These are phyloP conservation scores for Anser cygnoides DNA, from an alignment of 2,113 vertebrate species.

Conservation along the genomic window DNA sequence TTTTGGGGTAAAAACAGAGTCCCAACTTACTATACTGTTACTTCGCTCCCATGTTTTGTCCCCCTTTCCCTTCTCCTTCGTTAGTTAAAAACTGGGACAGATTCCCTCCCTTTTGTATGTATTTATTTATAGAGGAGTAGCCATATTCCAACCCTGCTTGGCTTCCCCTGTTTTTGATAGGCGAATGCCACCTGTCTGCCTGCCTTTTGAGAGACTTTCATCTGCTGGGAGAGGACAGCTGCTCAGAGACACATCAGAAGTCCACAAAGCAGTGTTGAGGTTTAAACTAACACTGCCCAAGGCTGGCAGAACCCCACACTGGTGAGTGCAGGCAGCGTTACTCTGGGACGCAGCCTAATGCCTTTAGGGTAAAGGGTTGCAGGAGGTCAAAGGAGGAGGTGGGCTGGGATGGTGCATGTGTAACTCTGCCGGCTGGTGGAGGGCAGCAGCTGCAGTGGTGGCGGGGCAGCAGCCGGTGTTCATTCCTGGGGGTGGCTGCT, in stretches of 20 bases:
- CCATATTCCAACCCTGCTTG: background rate
- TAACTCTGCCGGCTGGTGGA: background rate
- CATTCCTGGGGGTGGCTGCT: background rate
- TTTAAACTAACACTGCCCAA: too few species aligned
- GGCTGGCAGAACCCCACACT: background rate
- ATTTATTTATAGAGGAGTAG: background rate
- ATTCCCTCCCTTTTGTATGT: background rate
- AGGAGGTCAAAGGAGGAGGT: background rate
- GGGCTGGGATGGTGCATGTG: background rate
- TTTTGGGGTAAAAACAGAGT: background rate
- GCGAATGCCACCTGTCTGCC: background rate
- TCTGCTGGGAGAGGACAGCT: background rate
- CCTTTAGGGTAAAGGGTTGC: background rate
- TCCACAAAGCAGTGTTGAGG: accelerated
- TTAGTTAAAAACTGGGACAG: background rate
- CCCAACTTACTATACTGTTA: background rate
- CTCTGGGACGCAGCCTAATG: background rate
- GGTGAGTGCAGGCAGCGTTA: accelerated
- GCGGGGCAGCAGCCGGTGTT: background rate
- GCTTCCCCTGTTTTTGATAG: background rate
- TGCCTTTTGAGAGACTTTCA: background rate
- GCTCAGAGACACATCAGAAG: background rate
- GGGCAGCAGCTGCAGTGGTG: background rate
- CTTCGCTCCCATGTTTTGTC: background rate
- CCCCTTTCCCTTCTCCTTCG: background rate